Base-by-base conservation (phyloP, 2,888 invertebrate species). In the Drosophila subsilvestris region DNA sequence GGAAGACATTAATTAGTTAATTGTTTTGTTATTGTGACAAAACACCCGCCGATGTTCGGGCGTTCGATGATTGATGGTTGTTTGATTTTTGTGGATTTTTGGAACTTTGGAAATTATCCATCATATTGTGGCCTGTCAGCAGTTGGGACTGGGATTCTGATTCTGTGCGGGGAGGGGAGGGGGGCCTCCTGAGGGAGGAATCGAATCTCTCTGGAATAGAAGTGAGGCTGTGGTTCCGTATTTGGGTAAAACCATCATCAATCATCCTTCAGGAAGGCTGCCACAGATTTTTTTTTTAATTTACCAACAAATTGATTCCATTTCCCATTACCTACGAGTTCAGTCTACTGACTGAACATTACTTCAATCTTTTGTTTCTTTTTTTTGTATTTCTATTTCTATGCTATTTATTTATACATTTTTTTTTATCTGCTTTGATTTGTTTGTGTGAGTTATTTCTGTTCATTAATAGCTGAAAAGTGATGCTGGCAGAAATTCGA, bases 21-120 rank as follows among this genome's bases (percentile, higher is more conserved):
- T 82, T 86, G 73, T 63, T 77, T 80, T 77, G 73, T 86, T 86
- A 80, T 86, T 80, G 86, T 80, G 82, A 82, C 82, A 82, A 82
- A 88, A 74, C 51, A 63, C 58, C 47, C 61, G 49, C 32, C 32
- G 60, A 73, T 25, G 44, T 61, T 60, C 61, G 56, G 57, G 49
- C n/a, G 42, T 63, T 60, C 17, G 10, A 70, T 84, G 87, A 88
- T 84, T 84, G 80, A 84, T 84, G 89, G 70, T 57, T 66, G 45
- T 75, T 88, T 87, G 69, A 81, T 78, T 78, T 78, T 72, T 79
- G 83, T 65, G 86, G 80, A 77, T 29, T 29, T 29, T 29, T 29
- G 29, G 10, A 32, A 14, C 80, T 57, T 42, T 63, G 80, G 37
- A 6, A 87, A 79, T 89, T 87, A 79, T 82, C 74, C 88, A 85